phyloP scores from a whole-genome alignment of 2,113 vertebrate species.

The Corythornis cristatus region DNA sequence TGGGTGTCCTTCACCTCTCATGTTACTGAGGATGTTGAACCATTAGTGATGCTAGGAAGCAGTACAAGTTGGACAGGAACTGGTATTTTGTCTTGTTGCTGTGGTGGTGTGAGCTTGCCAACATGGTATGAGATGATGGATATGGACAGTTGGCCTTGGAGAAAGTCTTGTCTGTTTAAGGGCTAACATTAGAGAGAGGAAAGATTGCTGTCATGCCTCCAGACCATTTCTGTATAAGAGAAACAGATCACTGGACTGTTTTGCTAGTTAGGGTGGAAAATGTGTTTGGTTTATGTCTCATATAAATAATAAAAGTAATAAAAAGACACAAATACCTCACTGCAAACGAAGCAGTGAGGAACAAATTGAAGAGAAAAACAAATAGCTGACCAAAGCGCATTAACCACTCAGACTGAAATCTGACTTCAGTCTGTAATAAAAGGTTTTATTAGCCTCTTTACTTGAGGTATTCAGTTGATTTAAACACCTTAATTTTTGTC shows the following conservation, averaged over 20 bases:
- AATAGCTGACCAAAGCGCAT: conserved; percentile 25
- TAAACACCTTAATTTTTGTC: neutral
- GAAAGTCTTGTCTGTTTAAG: conserved; percentile 27
- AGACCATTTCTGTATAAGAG: neutral
- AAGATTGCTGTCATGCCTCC: neutral
- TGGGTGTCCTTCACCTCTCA: neutral
- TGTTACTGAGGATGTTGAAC: neutral
- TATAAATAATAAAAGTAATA: conserved; percentile 54
- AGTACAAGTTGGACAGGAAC: neutral
- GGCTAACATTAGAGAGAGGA: neutral
- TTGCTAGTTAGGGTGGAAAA: conserved; percentile 16
- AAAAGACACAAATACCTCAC: conserved; percentile 44
- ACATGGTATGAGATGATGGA: neutral
- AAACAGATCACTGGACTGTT: conserved; percentile 32
- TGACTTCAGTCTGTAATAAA: conserved; percentile 1
- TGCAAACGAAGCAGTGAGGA: neutral
- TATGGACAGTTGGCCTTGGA: neutral
- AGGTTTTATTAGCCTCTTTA: neutral
- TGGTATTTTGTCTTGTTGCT: neutral
- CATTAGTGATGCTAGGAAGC: neutral
- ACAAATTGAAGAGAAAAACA: conserved; percentile 43
- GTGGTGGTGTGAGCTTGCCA: neutral
- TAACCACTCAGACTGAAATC: neutral
- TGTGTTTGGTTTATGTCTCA: conserved; percentile 44
- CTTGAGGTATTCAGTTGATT: neutral